Evolutionary conservation across 2,113 vertebrate species (phyloP).

Genomic region (Columbina picui): DNA sequence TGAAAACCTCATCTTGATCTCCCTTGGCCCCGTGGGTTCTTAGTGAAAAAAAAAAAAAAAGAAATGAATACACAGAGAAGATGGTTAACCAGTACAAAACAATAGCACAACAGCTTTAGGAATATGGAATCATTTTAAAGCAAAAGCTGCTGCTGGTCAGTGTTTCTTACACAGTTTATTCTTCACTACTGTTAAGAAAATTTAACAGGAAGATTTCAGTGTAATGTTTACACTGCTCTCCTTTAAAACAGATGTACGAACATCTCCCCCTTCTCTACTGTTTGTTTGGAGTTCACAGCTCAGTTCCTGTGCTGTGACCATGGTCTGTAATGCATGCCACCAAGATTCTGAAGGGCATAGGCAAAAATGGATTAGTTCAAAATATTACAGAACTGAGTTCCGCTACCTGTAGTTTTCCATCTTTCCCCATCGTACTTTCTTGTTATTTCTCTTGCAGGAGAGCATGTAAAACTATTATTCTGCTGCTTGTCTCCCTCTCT

Average conservation of each 20-base stretch:
- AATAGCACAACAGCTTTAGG: background rate
- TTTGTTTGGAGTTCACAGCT: constrained; percentile 24
- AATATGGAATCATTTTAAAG: background rate
- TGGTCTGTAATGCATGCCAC: background rate
- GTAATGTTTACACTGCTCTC: background rate
- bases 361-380: background rate
- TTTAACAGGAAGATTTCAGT: background rate
- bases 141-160: background rate
- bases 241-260: constrained; percentile 17
- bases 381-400: background rate
- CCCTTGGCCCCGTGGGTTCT: background rate
- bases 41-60: background rate
- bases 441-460: background rate
- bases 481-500: background rate
- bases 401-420: background rate
- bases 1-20: constrained; percentile 23
- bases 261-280: background rate
- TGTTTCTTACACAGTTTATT: background rate
- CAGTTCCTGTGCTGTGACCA: background rate
- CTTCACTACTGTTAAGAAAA: background rate
- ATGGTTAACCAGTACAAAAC: background rate
- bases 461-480: background rate
- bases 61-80: background rate
- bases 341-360: background rate
- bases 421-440: background rate